Base-by-base conservation (phyloP, 2,888 invertebrate genomes). In the Callinectes sapidus region DNA sequence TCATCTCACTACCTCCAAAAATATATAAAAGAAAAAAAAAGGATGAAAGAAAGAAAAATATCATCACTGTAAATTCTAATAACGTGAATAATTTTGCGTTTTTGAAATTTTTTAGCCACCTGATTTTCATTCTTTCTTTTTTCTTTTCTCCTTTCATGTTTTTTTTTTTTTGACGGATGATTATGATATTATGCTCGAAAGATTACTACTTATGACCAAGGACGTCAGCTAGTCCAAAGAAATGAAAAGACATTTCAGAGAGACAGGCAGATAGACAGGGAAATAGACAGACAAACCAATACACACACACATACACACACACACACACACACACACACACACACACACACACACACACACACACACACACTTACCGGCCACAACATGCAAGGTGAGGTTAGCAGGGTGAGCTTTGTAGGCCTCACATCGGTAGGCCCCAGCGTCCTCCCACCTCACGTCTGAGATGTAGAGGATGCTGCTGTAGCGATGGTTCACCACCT, bases 371-470 rank as follows among this genome's bases (percentile, higher is more conserved):
- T 88, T 42, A 88, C 91, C 88, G 0, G 86, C 93, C 28, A 81
- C 89, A 28, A 91, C 89, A 48, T 88, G 88, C 2, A 93, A 61
- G 10, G 93, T 89, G 66, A 91, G 87, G 71, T 93, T 91, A 48
- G 90, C 89, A 1, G 90, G 91, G 14, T 66, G 32, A 3, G 93
- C 93, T 77, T 55, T 85, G 66, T 93, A 85, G 14, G 93, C 91
- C 55, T 93, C 93, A 42, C 93, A 93, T 0, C 93, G 35, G 85
- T 93, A 93, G 55, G 61, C n/a, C 0, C 81, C 32, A 2, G 81
- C 35, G 14, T 35, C 54, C 85, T 35, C 54, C 85, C 88, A 86
- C n/a, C 81, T 89, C 14, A 93, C 91, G 39, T 91, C 48, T 16
- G 91, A 71, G 39, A 93, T 91, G 86, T 89, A 32, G 2, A 91